Evolutionary conservation across 2,888 invertebrate genomes (phyloP), one percentile per base, ranked within the genome.

Genomic region (Rotaria magnacalcarata): DNA sequence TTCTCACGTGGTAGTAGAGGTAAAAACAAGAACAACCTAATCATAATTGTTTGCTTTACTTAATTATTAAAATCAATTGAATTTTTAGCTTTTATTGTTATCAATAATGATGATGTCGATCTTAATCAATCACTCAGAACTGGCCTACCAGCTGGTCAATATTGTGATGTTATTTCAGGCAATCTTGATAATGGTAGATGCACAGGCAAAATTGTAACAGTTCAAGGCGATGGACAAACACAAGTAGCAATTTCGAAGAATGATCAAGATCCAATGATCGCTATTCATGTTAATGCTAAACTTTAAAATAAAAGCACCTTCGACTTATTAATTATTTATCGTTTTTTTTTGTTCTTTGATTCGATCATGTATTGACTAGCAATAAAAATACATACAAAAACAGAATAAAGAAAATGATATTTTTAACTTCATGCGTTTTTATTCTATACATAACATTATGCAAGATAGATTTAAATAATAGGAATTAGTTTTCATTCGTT

Each of bases 101-200:
- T 90, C 89, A 89, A 90, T 75, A 88, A 88, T 47, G 89, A 89
- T 34, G 88, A 88, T 67, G 89, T 88, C 34, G 87, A 88, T 84
- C 88, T 90, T 88, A 88, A 89, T 86, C 87, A 86, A 50, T 89
- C 88, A 16, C 87, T 90, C n/a, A 88, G 89, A 85, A 90, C 90
- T 10, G 90, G 90, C 34, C 87, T 91, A 43, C 90, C 90, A 2
- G 88, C 88, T 10, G 90, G 90, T 16, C 88, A 89, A 85, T 91
- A 91, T 87, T 90, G 90, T 88, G 90, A 91, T 87, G 87, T 91
- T 34, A 90, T 90, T 58, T 88, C 89, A n/a, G 89, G 90, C 84
- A 84, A 85, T 74, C 56, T 84, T 56, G 87, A 88, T 5, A 87
- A 86, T 24, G 86, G 87, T 19, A 86, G 87, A 24, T 88, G 88